Percentiles rank a stretch among this genome's conserved stretches.
These are phyloP conservation scores for Spodoptera litura DNA, from an alignment of 1,140 invertebrate species.

Conservation along the genomic window DNA sequence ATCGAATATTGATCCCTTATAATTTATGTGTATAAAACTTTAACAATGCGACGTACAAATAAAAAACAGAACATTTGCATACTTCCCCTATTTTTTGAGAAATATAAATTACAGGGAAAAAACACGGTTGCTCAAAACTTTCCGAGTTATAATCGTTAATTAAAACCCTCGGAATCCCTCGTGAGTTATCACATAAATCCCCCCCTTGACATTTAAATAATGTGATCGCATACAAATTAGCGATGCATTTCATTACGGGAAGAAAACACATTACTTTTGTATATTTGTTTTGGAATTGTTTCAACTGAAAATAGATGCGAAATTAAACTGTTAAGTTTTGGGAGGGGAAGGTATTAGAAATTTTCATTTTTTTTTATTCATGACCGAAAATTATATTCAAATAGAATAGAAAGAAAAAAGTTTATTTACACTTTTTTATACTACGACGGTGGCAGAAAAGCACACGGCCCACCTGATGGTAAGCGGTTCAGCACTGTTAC, in stretches of 20 bases:
- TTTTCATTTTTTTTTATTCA: too few species aligned
- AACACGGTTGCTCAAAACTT: constrained; percentile 43
- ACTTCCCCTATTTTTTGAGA: constrained; percentile 33
- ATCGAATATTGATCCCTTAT: constrained; percentile 12
- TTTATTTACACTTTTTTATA: too few species aligned
- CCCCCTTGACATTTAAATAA: constrained; percentile 52
- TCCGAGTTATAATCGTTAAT: constrained; percentile 54
- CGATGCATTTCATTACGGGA: constrained; percentile 33
- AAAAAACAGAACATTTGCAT: constrained; percentile 4
- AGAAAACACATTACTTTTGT: constrained; percentile 19
- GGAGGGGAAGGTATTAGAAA: too few species aligned
- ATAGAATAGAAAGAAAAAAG: too few species aligned
- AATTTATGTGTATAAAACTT: constrained; percentile 35
- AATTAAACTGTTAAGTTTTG: too few species aligned
- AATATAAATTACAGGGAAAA: constrained; percentile 43
- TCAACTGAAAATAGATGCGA: too few species aligned
- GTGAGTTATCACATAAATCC: constrained; percentile 46
- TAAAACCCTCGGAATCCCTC: constrained; percentile 50
- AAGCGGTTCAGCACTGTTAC: too few species aligned
- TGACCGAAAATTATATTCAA: too few species aligned
- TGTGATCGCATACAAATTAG: constrained; percentile 51
- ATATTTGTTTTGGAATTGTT: neutral
- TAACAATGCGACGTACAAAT: neutral
- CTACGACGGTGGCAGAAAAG: too few species aligned
- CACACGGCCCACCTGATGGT: too few species aligned